Conservation (phyloP, 2,888 invertebrate genomes). For the Charanyca ferruginea region DNA sequence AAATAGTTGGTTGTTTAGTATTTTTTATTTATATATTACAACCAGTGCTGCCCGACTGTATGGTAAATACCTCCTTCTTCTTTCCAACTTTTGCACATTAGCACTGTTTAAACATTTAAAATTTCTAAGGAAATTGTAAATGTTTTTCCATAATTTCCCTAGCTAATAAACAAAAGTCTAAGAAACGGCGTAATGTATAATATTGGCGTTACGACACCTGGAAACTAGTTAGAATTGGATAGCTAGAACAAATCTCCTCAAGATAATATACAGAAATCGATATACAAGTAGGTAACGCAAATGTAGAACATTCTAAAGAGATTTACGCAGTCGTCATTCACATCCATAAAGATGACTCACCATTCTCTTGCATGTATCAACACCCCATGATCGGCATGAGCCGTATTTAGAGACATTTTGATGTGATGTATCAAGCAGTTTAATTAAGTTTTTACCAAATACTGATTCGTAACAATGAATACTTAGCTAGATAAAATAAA, state of each 20-base stretch:
- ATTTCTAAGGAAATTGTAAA: background rate
- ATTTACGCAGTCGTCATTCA: conserved; percentile 56
- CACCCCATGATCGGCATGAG: conserved; percentile 98
- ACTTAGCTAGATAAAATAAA: conserved; percentile 12
- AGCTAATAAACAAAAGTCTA: too few species aligned
- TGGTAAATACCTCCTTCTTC: too few species aligned
- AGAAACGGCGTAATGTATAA: background rate
- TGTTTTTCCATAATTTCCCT: background rate
- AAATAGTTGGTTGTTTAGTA: background rate
- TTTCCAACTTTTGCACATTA: too few species aligned
- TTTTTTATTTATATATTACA: too few species aligned
- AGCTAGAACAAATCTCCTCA: background rate
- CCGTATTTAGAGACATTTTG: conserved; percentile 98
- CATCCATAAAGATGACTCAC: conserved; percentile 92
- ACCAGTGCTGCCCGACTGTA: too few species aligned
- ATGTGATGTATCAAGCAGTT: conserved; percentile 8
- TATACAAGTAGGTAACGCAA: conserved; percentile 10
- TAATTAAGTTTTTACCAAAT: conserved; percentile 15
- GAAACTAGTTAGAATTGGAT: too few species aligned
- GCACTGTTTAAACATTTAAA: background rate
- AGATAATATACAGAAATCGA: conserved; percentile 23
- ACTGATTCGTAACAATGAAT: conserved; percentile 24
- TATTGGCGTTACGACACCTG: conserved; percentile 1
- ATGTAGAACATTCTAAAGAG: conserved; percentile 68
- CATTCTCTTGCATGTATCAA: conserved; percentile 98